Evolutionary conservation across 1,140 invertebrate genomes (phyloP), one percentile per base, ranked within the genome.

Genomic region (Lineus longissimus): DNA sequence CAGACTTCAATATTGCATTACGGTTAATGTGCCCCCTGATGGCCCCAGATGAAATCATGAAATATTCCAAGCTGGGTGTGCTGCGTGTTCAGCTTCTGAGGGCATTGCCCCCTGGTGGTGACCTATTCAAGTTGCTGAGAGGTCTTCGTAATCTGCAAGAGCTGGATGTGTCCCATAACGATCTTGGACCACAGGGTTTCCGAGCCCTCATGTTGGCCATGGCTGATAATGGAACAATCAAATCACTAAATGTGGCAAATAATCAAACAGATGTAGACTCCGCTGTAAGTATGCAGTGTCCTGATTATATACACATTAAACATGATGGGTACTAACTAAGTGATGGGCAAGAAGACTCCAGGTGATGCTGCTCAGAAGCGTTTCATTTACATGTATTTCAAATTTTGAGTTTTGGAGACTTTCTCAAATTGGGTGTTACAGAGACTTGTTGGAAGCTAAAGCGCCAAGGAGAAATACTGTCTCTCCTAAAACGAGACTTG

Each of bases 261-360:
- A 77, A 76, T 56, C 70, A 68, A 55, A 63, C 74, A 1, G 76
- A 77, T 57, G 75, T 73, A 45, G 73, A 77, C 56, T 71, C 71
- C 55, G 70, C 76, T 36, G 76, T 77, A 64, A 70, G 74, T 73
- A 54, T 27, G 13, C 15, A 30, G 45, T 29, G 15, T 17, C 17
- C n/a, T n/a, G n/a, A n/a, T n/a, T n/a, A 43, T 51, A 36, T 58
- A 13, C 15, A 17, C 9, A n/a, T 43, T 7, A 19, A 22, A 15
- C 27, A 11, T 60, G 40, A 17, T 51, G 22, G 25, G 33, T n/a
- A n/a, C n/a, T n/a, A n/a, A n/a, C n/a, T n/a, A n/a, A n/a, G n/a
- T n/a, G n/a, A n/a, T n/a, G n/a, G n/a, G n/a, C n/a, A n/a, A n/a
- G n/a, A n/a, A n/a, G n/a, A n/a, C n/a, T n/a, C n/a, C n/a, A n/a